A percentile compares a stretch with the other conserved stretches of the same genome.
phyloP scores from a whole-genome alignment of 2,888 invertebrate genomes.

The Zelleria hepariella region DNA sequence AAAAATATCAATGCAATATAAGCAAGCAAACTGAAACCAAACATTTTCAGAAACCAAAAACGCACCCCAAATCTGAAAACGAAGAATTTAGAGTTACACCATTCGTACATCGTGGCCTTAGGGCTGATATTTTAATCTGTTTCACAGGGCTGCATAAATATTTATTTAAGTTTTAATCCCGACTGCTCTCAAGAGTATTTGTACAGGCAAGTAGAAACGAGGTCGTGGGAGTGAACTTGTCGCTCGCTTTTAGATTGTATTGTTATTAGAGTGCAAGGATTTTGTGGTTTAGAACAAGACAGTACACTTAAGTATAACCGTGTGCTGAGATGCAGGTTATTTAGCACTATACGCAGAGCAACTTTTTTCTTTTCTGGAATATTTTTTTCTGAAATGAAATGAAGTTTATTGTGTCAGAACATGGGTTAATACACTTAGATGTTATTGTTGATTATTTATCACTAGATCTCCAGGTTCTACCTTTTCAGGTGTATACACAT shows the following conservation, averaged over 20 bases:
- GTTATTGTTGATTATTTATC: too few species aligned
- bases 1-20: too few species aligned
- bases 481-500: too few species aligned
- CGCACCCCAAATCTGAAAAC: not conserved
- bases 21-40: too few species aligned
- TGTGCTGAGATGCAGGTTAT: not conserved
- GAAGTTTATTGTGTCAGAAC: too few species aligned
- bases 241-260: not conserved
- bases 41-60: too few species aligned
- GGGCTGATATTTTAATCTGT: constrained; percentile 36
- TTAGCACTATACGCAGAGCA: too few species aligned
- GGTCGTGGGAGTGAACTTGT: constrained; percentile 5
- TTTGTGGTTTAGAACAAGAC: not conserved
- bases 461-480: too few species aligned
- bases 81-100: constrained; percentile 7
- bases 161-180: constrained; percentile 44
- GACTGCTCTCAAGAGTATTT: constrained; percentile 20
- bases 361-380: too few species aligned
- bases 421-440: too few species aligned
- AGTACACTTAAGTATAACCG: not conserved
- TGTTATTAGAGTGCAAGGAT: not conserved
- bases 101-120: constrained; percentile 7
- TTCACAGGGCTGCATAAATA: constrained; percentile 41
- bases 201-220: constrained; percentile 11
- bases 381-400: too few species aligned